Evolutionary conservation across 2,888 invertebrate genomes (phyloP), one percentile per base, ranked within the genome.

Genomic region (Drosophila demipolita): DNA sequence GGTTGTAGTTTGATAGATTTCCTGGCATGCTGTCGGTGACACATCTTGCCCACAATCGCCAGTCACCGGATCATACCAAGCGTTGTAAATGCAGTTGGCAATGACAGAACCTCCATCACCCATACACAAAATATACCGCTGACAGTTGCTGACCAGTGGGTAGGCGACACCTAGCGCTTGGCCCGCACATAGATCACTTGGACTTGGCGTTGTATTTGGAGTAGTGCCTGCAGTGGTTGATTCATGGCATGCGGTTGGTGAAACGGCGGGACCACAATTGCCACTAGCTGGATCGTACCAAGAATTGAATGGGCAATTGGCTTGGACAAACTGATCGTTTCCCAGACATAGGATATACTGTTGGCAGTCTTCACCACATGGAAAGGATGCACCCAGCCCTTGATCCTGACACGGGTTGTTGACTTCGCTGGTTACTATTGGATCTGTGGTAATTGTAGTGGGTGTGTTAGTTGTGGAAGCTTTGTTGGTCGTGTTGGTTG

Each of bases 241-340:
- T 12, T 68, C 72, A 0, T 26, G 71, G 12, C 89, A 90, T 7
- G 90, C 87, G 1, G 75, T 82, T 1, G 78, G 63, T 6, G 85
- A 67, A 2, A 89, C 80, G 36, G 81, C 68, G 0, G 80, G 78
- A 0, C 89, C 90, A 66, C 90, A 90, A 7, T 72, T 65, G 4
- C 87, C 83, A 3, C 68, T 67, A 15, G 49, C 42, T 1, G 90
- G 89, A 50, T 90, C 82, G 33, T 81, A 90, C 78, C 82, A 90
- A 6, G 88, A 73, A 52, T 79, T 78, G 0, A 32, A 11, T 3
- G 87, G 87, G 29, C 90, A 90, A 1, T 67, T 68, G 4, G 82
- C 74, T 0, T 67, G 36, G 2, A 71, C 38, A 3, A 68, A 82
- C 8, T 75, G 61, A 33, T 79, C 79, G 58, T 80, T 67, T 3